These are phyloP conservation scores for Drosophila pseudoananassae DNA, from an alignment of 1,140 invertebrate species.

Conservation along the genomic window DNA sequence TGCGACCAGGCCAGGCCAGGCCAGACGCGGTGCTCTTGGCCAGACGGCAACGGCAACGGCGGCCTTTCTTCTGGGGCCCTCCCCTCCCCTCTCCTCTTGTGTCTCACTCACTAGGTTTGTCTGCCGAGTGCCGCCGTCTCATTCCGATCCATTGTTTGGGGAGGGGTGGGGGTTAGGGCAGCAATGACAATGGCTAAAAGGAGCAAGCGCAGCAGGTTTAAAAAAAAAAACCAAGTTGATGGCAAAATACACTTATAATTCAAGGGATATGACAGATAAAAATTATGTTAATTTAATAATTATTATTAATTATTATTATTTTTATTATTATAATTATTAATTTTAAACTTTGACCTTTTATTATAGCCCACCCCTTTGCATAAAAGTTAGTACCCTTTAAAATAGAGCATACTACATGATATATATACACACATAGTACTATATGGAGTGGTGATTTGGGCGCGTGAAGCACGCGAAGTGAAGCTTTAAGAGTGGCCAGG, in stretches of 20 bases:
- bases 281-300: neutral
- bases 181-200: slow-evolving; percentile 53
- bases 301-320: neutral
- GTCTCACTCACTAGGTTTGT: slow-evolving; percentile 38
- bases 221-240: neutral
- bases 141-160: slow-evolving; percentile 64
- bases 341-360: neutral
- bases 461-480: slow-evolving; percentile 71
- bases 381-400: neutral
- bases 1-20: slow-evolving; percentile 13
- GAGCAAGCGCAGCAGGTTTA: slow-evolving; percentile 48
- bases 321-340: neutral
- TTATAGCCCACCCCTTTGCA: too few species aligned
- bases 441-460: slow-evolving; percentile 62
- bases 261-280: too few species aligned
- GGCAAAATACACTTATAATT: neutral
- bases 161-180: slow-evolving; percentile 30
- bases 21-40: slow-evolving; percentile 35
- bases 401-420: slow-evolving; percentile 18
- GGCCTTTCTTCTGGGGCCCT: slow-evolving; percentile 40
- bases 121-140: slow-evolving; percentile 53
- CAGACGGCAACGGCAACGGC: slow-evolving; percentile 15
- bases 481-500: neutral
- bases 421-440: slow-evolving; percentile 5
- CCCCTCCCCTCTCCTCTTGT: neutral